Conservation (phyloP, 2,888 invertebrate genomes). For the Thymelicus lineola region DNA sequence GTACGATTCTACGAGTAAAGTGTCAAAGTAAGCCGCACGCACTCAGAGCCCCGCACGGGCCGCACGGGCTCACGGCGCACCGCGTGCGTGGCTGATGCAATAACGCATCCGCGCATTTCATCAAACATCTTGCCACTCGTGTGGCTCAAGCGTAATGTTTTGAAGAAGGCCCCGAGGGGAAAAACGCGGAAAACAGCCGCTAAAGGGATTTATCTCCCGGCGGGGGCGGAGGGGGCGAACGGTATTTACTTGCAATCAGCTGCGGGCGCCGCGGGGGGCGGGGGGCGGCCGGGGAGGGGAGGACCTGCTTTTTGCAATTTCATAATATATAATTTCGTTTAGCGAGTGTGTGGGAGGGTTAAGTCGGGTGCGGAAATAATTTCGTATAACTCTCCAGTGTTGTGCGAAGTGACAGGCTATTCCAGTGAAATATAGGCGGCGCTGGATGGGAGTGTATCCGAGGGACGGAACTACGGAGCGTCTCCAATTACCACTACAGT, state of each 20-base stretch:
- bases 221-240: slow-evolving; percentile 33
- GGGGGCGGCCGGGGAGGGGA: slow-evolving; percentile 9
- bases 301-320: slow-evolving; percentile 49
- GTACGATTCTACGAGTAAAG: no score
- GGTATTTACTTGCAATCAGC: slow-evolving; percentile 46
- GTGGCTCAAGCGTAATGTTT: slow-evolving; percentile 25
- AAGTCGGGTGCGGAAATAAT: slow-evolving; percentile 37
- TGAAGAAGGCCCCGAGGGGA: slow-evolving; percentile 30
- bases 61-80: no score
- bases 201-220: slow-evolving; percentile 42
- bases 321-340: slow-evolving; percentile 43
- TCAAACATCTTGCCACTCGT: slow-evolving; percentile 22
- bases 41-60: no score
- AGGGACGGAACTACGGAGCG: slow-evolving; percentile 17
- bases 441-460: slow-evolving; percentile 29
- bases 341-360: slow-evolving; percentile 36
- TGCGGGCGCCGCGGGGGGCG: slow-evolving; percentile 33
- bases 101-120: slow-evolving; percentile 27
- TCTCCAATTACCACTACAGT: slow-evolving; percentile 2
- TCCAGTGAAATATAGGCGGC: slow-evolving; percentile 33
- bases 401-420: slow-evolving; percentile 38
- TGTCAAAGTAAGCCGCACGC: no score
- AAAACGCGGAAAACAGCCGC: slow-evolving; percentile 43
- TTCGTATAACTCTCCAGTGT: slow-evolving; percentile 32
- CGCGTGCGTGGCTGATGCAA: slow-evolving; percentile 1